Conservation (phyloP, 2,113 vertebrate species). For the Colistium nudipinnis region DNA sequence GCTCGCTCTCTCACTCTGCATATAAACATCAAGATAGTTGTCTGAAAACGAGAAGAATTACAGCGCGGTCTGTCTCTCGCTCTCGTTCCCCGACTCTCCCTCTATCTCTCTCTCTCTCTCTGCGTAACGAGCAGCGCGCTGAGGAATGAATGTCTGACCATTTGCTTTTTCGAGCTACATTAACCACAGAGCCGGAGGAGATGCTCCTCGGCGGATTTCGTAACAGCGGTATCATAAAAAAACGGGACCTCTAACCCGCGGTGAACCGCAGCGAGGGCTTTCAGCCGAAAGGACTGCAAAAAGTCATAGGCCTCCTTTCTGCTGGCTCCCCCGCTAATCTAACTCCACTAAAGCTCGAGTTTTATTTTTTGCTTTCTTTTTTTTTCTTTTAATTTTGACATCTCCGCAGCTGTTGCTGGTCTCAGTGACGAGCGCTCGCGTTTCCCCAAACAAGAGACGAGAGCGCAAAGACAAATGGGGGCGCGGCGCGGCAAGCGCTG, state of each 20-base stretch:
- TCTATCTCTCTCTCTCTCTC: conserved; percentile 7
- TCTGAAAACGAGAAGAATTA: conserved; percentile 51
- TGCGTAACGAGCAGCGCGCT: conserved; percentile 67
- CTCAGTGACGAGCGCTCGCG: conserved; percentile 17
- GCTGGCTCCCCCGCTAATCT: conserved; percentile 5
- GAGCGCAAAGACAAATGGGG: not conserved
- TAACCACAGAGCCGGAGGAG: conserved; percentile 70
- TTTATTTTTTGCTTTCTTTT: conserved; percentile 13
- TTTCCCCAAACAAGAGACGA: conserved; percentile 15
- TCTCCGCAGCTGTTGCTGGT: conserved; percentile 21
- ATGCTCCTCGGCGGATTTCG: conserved; percentile 74
- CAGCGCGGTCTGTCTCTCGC: conserved; percentile 26
- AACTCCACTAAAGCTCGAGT: conserved; percentile 24
- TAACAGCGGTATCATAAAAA: conserved; percentile 73
- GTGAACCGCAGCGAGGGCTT: conserved; percentile 48
- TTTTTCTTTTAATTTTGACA: too few relatives aligned
- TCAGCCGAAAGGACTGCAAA: conserved; percentile 58
- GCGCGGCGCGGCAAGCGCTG: conserved; percentile 33
- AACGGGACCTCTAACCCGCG: conserved; percentile 60
- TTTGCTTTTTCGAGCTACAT: conserved; percentile 81
- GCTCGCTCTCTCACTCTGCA: conserved; percentile 38
- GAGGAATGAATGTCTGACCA: conserved; percentile 74
- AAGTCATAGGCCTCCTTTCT: conserved; percentile 39
- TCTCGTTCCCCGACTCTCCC: conserved; percentile 4
- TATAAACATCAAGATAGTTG: conserved; percentile 75